Base-by-base conservation (phyloP, 1,140 invertebrate genomes). In the Anastrepha obliqua region DNA sequence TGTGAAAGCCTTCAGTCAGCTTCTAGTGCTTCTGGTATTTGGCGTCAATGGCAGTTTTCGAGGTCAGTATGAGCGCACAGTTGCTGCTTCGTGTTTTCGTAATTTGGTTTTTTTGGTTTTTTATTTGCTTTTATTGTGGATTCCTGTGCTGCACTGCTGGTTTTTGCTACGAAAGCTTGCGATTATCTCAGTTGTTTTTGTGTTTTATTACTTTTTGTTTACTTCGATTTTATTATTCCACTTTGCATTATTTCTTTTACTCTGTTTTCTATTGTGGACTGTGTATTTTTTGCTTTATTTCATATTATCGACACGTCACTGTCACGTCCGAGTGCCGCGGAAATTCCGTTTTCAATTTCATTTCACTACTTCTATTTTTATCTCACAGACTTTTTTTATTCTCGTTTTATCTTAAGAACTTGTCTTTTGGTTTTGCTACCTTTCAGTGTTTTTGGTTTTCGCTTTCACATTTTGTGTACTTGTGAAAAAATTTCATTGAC, bases 1-100 rank as follows among this genome's bases (percentile, higher is more conserved):
- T 64, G 59, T 60, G n/a, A 11, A 29, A 67, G 44, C 64, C 67
- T 78, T 81, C 59, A 67, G 74, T 81, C 29, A 88, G 3, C 64
- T 59, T 86, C 20, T 59, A 60, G 51, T 65, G 47, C 29, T 44
- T 60, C 13, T 17, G 9, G 5, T 39, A 62, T 62, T 51, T 86
- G 9, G 9, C 44, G 55, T 65, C 74, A 87, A 60, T 60, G 58
- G 17, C 59, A 17, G 29, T 44, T 86, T 59, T 42, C 85, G 29
- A 42, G 59, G 20, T 42, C 15, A 62, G 15, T 60, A 51, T 60
- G 51, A 8, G 15, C n/a, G 51, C 42, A 55, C 42, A 42, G 20
- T 42, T 2, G 2, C 0, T 86, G 59, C 11, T 42, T 58, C n/a
- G 13, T 86, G 60, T 8, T 39, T 62, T 13, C 29, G 29, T 29